These are phyloP conservation scores for Morinoia aosen DNA, from an alignment of 2,888 invertebrate species.

Conservation along the genomic window DNA sequence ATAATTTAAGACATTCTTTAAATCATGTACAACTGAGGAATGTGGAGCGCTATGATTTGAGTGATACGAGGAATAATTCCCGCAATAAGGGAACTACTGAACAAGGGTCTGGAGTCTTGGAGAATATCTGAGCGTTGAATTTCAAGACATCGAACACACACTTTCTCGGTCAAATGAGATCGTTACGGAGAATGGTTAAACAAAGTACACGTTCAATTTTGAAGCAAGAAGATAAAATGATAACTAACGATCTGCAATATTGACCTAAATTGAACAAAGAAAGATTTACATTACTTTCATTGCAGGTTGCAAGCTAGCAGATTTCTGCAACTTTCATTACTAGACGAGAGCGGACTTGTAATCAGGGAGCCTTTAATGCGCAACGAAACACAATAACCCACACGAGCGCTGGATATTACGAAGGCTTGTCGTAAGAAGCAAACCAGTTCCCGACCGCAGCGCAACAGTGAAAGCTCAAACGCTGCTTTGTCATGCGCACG, in stretches of 20 bases:
- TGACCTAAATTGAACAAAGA: background rate
- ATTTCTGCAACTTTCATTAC: background rate
- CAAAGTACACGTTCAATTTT: background rate
- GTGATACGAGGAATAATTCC: background rate
- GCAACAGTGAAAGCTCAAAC: slow-evolving; percentile 25
- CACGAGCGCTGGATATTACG: slow-evolving; percentile 34
- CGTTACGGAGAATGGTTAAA: background rate
- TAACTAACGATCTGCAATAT: background rate
- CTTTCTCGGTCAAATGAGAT: too few relatives aligned
- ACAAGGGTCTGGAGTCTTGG: background rate
- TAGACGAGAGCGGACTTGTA: background rate
- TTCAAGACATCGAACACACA: too few relatives aligned
- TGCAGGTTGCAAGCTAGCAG: background rate
- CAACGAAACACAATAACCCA: slow-evolving; percentile 13
- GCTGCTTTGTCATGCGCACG: slow-evolving; percentile 43
- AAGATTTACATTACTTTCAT: background rate
- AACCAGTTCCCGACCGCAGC: slow-evolving; percentile 20
- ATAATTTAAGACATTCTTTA: background rate
- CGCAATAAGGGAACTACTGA: background rate
- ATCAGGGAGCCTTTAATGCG: background rate
- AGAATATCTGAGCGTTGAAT: too few relatives aligned
- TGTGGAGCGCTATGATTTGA: background rate
- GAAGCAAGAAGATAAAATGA: background rate
- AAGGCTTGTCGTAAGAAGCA: slow-evolving; percentile 43
- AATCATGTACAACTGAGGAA: background rate